These are phyloP conservation scores for Vireo griseus DNA, from an alignment of 2,797 vertebrate genomes.

Conservation along the genomic window DNA sequence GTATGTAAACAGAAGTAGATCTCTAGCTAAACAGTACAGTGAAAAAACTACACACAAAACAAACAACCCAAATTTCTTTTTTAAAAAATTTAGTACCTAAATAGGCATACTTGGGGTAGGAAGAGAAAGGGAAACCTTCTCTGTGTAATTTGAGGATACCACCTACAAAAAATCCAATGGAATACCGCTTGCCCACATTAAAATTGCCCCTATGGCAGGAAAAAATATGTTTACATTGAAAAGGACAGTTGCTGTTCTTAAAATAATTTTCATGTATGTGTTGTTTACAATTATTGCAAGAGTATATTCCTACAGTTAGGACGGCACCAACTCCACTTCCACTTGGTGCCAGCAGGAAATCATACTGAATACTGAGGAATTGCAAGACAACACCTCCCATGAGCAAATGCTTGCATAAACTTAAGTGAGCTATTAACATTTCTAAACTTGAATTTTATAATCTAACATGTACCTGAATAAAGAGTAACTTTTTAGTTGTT, in stretches of 20 bases:
- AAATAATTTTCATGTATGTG: constrained; percentile 5
- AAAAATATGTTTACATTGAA: neutral
- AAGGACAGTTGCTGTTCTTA: constrained; percentile 8
- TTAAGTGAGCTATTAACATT: neutral
- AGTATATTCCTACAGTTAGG: neutral
- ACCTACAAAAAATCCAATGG: constrained; percentile 25
- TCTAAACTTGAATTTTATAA: neutral
- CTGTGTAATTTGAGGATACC: neutral
- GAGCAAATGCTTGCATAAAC: neutral
- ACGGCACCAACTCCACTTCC: neutral
- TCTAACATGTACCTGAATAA: neutral
- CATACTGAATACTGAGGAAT: neutral
- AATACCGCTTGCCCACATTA: neutral
- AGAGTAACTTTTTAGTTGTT: neutral
- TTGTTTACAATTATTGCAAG: constrained; percentile 14
- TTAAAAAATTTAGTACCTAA: neutral
- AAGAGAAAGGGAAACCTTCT: neutral
- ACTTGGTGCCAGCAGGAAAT: neutral
- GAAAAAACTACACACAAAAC: neutral
- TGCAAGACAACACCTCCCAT: neutral
- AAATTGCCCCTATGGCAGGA: neutral
- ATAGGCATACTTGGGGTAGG: neutral
- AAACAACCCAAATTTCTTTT: neutral
- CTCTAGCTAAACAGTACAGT: neutral
- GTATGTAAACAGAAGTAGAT: neutral